These are phyloP conservation scores for Thamnophis elegans DNA, from an alignment of 2,797 vertebrate genomes.

Conservation along the genomic window DNA sequence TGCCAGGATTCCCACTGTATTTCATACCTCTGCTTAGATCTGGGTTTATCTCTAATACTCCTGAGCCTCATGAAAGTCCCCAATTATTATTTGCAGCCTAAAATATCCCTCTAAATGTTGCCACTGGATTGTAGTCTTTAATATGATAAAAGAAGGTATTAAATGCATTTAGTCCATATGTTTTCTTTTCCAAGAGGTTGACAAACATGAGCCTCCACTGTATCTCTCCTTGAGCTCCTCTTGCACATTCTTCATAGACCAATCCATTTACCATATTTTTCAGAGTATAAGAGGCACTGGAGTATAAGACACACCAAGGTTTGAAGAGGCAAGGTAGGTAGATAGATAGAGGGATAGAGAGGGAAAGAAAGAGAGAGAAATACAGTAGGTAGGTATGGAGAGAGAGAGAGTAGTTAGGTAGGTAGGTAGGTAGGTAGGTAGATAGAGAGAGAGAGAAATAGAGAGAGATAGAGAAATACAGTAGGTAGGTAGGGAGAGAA, in stretches of 20 bases:
- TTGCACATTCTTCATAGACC: background rate
- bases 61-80: background rate
- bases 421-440: too few species aligned
- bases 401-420: too few species aligned
- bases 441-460: too few species aligned
- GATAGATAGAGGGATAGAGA: too few species aligned
- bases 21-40: background rate
- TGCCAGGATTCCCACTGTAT: background rate
- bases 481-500: too few species aligned
- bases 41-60: background rate
- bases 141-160: background rate
- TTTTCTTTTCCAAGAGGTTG: background rate
- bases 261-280: background rate
- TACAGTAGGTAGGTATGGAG: too few species aligned
- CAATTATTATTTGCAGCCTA: background rate
- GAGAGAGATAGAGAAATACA: too few species aligned
- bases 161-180: background rate
- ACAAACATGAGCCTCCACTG: background rate
- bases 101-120: background rate
- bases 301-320: too few species aligned
- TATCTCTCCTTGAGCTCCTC: background rate
- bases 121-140: background rate
- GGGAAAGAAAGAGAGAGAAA: too few species aligned
- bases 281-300: too few species aligned
- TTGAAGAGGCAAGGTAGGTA: too few species aligned